Conservation (phyloP, 2,797 vertebrate genomes). For the Pseudochirops corinnae region DNA sequence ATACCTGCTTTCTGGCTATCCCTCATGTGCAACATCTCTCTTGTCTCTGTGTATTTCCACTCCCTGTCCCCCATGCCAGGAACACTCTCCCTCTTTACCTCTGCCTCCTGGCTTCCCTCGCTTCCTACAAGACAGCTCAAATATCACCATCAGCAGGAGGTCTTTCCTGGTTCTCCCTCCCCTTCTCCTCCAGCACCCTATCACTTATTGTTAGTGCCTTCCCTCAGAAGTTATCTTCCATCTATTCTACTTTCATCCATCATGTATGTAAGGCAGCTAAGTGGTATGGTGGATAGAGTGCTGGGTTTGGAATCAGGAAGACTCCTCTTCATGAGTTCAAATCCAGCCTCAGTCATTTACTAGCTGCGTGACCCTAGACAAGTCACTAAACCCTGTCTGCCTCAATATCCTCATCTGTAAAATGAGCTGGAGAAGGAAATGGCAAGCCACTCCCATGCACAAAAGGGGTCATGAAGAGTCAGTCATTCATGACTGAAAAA, state of each 20-base stretch:
- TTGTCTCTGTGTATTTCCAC: background rate
- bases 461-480: too few relatives aligned
- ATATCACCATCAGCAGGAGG: background rate
- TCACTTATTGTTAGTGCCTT: background rate
- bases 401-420: too few relatives aligned
- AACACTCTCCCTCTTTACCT: background rate
- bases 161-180: background rate
- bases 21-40: background rate
- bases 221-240: background rate
- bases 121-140: background rate
- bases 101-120: background rate
- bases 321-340: background rate
- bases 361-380: too few relatives aligned
- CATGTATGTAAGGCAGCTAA: background rate
- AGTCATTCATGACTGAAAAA: too few relatives aligned
- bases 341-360: too few relatives aligned
- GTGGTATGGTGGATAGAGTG: background rate
- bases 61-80: background rate
- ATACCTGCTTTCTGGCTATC: background rate
- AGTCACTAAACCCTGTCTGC: too few relatives aligned
- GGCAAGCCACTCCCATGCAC: too few relatives aligned
- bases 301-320: background rate
- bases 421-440: too few relatives aligned
- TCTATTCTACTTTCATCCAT: background rate
- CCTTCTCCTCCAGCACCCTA: background rate